A percentile compares a stretch with the other conserved stretches of the same genome.
These are phyloP conservation scores for Cinclus cinclus DNA, from an alignment of 2,113 vertebrate species.

Conservation along the genomic window DNA sequence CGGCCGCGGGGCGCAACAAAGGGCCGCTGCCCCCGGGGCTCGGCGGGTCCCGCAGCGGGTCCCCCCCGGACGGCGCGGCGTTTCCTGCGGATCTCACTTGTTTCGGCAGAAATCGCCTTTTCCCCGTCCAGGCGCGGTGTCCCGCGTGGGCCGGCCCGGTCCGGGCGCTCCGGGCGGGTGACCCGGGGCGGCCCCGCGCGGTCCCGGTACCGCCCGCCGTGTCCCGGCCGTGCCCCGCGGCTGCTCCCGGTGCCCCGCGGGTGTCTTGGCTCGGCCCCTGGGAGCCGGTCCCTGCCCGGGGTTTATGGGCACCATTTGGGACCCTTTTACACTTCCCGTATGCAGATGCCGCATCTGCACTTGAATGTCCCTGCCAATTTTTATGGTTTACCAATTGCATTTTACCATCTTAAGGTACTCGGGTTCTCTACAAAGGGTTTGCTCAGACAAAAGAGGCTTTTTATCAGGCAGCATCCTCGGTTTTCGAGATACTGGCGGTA, in stretches of 20 bases:
- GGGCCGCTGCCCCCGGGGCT: not conserved
- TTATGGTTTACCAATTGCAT: constrained; percentile 31
- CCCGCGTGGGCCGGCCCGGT: not conserved
- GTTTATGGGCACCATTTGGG: constrained; percentile 41
- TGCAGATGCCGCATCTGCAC: constrained; percentile 38
- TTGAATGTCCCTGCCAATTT: constrained; percentile 47
- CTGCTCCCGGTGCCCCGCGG: not conserved
- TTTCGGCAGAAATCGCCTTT: accelerated
- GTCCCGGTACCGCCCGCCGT: not conserved
- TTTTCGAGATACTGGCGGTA: not conserved
- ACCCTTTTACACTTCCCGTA: constrained; percentile 11
- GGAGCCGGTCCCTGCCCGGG: not conserved
- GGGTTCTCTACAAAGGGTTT: not conserved
- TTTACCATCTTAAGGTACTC: not conserved
- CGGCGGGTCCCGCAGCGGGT: not conserved
- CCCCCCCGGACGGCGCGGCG: not conserved
- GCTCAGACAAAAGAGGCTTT: constrained; percentile 37
- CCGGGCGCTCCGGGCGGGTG: not conserved
- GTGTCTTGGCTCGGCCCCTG: not conserved
- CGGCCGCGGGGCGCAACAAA: not conserved
- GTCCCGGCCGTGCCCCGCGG: not conserved
- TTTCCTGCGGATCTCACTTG: accelerated
- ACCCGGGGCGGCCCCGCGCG: not conserved
- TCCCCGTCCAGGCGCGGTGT: accelerated
- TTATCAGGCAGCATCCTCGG: not conserved